Evolutionary conservation across 2,797 vertebrate genomes (phyloP).

Genomic region (Pelochelys cantorii): DNA sequence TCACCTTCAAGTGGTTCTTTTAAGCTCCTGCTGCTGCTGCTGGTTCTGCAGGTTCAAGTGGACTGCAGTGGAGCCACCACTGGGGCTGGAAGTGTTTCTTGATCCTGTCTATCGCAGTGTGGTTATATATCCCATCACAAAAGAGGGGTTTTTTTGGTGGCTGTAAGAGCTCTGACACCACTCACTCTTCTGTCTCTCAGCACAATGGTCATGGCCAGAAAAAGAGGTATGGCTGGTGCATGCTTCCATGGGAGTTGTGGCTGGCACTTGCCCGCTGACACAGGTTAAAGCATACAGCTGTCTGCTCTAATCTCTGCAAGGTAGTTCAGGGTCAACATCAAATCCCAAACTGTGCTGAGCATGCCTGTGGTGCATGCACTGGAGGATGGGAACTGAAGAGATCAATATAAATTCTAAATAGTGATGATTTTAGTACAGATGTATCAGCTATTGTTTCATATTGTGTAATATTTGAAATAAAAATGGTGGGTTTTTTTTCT

Average conservation of each 20-base stretch:
- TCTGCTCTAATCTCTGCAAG: background rate
- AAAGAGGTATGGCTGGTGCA: background rate
- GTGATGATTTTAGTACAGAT: background rate
- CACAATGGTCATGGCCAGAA: background rate
- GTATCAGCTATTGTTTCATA: background rate
- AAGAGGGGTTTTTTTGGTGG: background rate
- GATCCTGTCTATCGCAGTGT: background rate
- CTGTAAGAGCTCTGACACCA: background rate
- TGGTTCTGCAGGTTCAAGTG: background rate
- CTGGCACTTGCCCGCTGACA: background rate
- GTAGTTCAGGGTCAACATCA: background rate
- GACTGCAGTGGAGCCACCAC: background rate
- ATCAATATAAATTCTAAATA: background rate
- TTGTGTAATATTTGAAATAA: background rate
- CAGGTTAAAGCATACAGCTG: background rate
- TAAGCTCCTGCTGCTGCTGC: background rate
- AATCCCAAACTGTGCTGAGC: background rate
- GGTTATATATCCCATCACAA: background rate
- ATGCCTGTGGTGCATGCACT: rapidly evolving
- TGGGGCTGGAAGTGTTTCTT: background rate
- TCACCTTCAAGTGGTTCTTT: background rate
- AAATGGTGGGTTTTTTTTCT: background rate
- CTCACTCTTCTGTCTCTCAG: background rate
- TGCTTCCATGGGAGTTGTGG: background rate
- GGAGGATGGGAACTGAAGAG: background rate